Evolutionary conservation across 1,140 invertebrate genomes (phyloP), one percentile per base, ranked within the genome.

Genomic region (Magallana gigas): DNA sequence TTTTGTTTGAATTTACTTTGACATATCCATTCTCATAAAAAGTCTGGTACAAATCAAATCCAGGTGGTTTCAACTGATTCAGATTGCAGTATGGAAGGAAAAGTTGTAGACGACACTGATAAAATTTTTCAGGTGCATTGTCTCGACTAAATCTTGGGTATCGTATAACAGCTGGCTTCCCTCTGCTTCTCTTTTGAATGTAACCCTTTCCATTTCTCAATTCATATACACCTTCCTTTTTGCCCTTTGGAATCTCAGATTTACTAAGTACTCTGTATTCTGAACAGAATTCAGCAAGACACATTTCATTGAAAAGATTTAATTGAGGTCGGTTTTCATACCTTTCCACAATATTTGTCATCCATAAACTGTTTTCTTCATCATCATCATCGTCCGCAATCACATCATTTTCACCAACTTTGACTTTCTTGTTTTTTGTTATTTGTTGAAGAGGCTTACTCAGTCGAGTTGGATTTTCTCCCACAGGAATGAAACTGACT

Each of bases 1-100:
- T 6, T 8, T 2, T n/a, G 18, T 64, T 56, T 14, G 4, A 1
- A 18, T 8, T 16, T 16, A 57, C 9, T 71, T 57, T 81, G 8
- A 88, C 85, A 86, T 62, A 23, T 5, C 84, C 88, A 59, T 6
- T 62, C 59, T 86, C 68, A 82, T 86, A 88, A 62, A 88, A 88
- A 16, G 80, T 23, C 23, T 86, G 11, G 56, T 83, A 62, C 29
- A 29, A 60, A 83, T 88, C 59, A 86, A 68, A 88, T 29, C 58
- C 71, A 29, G 57, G 57, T 86, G 88, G 88, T 83, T 82, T 85
- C n/a, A 88, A 58, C 36, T 86, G 88, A 14, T 23, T 57, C 56
- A 86, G 57, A 48, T 23, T 23, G 2, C 84, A 48, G 83, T 86
- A 86, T 68, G 88, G 88, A 6, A 88, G 80, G 58, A 86, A 88